Base-by-base conservation (phyloP, 1,140 invertebrate species). In the Listronotus bonariensis region DNA sequence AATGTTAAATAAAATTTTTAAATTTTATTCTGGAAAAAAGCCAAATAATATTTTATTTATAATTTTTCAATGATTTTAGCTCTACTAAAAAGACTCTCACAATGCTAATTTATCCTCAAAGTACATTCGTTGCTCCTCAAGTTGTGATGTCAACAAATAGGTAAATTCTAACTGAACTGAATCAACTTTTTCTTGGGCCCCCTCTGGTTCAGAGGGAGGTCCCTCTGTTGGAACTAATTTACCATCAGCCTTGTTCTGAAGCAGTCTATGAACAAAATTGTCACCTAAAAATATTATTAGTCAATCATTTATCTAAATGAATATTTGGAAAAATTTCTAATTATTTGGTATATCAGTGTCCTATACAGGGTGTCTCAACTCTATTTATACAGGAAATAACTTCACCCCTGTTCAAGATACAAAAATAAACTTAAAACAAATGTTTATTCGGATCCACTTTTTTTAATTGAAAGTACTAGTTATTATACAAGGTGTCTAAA, bases 171-270 rank as follows among this genome's bases (percentile, higher is more conserved):
- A 80, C 77, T 96, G 94, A 45, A 97, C 87, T 0, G 92, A 90
- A 79, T 97, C 94, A 15, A 97, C 83, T 82, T 98, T 98, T 71
- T 97, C 95, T 68, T 94, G 91, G 3, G 82, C 74, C 53, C 71
- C 62, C 77, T 83, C 80, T 56, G 80, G 82, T 58, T 87, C 86
- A 6, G 83, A 82, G 18, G 82, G 83, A 11, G 82, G 82, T 0
- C 81, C 78, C 54, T 82, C 81, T 0, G 88, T 82, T 69, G 93
- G 90, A 0, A 99, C 96, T 75, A 98, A 84, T 82, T 99, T 99
- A 5, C 97, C 97, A 84, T 99, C 97, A n/a, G 84, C 85, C 82
- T 98, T 97, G 80, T 96, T 98, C 81, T 98, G 95, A 4, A 98
- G 86, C 14, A 99, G 80, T 11, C 97, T 85, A 83, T 99, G 96